Percentiles rank a stretch among this genome's conserved stretches.
These are phyloP conservation scores for Pristionchus fissidentatus DNA, from an alignment of 2,888 invertebrate species.

Conservation along the genomic window DNA sequence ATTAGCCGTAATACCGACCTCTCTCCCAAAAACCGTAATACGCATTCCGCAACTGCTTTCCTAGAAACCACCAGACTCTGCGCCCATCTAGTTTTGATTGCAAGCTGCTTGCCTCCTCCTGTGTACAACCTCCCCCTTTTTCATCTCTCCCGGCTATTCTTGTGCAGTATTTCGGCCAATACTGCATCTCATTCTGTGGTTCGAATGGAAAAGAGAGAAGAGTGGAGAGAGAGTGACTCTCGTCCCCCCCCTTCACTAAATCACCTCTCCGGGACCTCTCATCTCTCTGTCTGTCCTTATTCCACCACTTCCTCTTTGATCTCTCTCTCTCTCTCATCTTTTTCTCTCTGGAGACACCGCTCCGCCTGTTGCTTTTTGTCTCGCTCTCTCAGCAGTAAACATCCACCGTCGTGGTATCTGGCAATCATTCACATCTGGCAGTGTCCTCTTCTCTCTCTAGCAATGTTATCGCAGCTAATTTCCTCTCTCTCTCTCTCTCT, in stretches of 20 bases:
- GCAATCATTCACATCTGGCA: background rate
- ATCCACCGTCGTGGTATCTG: too few species aligned
- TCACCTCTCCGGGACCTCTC: slow-evolving; percentile 6
- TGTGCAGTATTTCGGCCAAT: slow-evolving; percentile 22
- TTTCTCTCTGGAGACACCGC: background rate
- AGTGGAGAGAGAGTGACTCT: slow-evolving; percentile 5
- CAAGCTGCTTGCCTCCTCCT: too few species aligned
- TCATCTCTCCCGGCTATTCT: slow-evolving; percentile 8
- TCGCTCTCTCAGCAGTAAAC: background rate
- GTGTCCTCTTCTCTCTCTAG: background rate
- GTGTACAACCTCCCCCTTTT: background rate
- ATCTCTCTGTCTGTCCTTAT: background rate
- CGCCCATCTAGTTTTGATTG: too few species aligned
- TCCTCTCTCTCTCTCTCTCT: background rate
- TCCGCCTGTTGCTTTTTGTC: slow-evolving; percentile 22
- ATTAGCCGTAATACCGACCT: background rate
- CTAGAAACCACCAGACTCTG: too few species aligned
- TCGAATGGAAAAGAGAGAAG: background rate
- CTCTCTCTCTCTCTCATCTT: too few species aligned
- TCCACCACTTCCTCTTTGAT: background rate
- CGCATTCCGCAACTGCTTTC: too few species aligned
- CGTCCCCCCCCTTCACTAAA: slow-evolving; percentile 8
- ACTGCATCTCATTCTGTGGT: slow-evolving; percentile 29
- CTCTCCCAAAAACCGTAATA: too few species aligned
- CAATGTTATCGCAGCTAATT: background rate